These are phyloP conservation scores for Amblyjoppa proteus DNA, from an alignment of 2,888 invertebrate species.

Conservation along the genomic window DNA sequence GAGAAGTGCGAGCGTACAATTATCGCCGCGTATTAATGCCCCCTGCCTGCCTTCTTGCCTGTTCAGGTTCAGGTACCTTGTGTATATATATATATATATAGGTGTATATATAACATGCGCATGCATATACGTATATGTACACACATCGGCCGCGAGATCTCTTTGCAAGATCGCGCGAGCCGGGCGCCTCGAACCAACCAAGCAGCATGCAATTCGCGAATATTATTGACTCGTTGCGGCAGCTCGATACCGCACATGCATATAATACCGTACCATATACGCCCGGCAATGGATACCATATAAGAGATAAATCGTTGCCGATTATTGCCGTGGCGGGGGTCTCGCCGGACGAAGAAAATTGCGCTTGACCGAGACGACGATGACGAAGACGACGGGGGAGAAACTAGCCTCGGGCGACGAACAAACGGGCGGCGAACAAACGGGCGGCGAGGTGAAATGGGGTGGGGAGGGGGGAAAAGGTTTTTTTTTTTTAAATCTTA, in stretches of 20 bases:
- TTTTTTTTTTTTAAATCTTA: not conserved
- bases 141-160: constrained; percentile 63
- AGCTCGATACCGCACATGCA: constrained; percentile 24
- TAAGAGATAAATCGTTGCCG: constrained; percentile 72
- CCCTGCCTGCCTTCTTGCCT: constrained; percentile 32
- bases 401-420: constrained; percentile 11
- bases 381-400: constrained; percentile 41
- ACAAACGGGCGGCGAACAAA: not conserved
- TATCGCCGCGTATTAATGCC: constrained; percentile 75
- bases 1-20: constrained; percentile 77
- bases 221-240: constrained; percentile 78
- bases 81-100: not conserved
- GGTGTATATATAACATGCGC: not conserved
- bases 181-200: constrained; percentile 68
- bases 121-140: not conserved
- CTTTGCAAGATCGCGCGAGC: constrained; percentile 69
- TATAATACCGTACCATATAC: constrained; percentile 33
- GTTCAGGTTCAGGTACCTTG: constrained; percentile 19
- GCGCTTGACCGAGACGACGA: constrained; percentile 70
- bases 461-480: not conserved
- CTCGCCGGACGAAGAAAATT: constrained; percentile 75
- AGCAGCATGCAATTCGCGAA: constrained; percentile 70
- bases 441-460: not conserved
- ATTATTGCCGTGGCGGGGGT: constrained; percentile 70
- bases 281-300: constrained; percentile 36